Base-by-base conservation (phyloP, 2,888 invertebrate species). In the Dasypogon diadema region DNA sequence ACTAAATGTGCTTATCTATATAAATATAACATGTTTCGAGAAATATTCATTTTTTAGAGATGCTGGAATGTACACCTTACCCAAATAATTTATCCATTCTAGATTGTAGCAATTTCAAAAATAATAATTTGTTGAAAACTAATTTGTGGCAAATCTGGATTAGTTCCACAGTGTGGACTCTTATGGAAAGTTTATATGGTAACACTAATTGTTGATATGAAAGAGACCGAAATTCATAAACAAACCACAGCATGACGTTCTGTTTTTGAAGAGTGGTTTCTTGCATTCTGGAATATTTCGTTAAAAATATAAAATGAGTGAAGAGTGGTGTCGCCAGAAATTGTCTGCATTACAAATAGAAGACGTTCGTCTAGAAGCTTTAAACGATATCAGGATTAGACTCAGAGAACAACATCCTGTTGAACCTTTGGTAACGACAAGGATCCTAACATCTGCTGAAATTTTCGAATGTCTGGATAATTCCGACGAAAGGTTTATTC, bases 391-490 rank as follows among this genome's bases (percentile, higher is more conserved):
- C 68, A 86, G 85, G 58, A 83, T 85, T 2, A 85, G 85, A 60
- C 83, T 89, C 0, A 82, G 83, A 75, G 82, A 84, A 6, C 79
- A 86, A 18, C 81, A 86, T 1, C 81, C 86, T 48, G 30, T 70
- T 0, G 87, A 88, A 81, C 84, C 83, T 2, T 80, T 82, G 14
- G 82, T 85, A 6, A 85, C 87, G 14, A 85, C 85, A 10, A 84
- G 83, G 56, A 78, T 85, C 70, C 79, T 89, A 16, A 89, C 89
- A 78, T 87, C 92, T 74, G 87, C 90, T 0, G 86, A 89, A 80
- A 88, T 93, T 74, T 89, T 92, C 77, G 89, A 91, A 51, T 92
- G 92, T 80, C 84, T 92, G 34, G 90, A 91, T 81, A 86, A 87
- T 76, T 85, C 87, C 6, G 88, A 87, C 73, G 82, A 81, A 87